These are phyloP conservation scores for Chascanopsetta lugubris DNA, from an alignment of 2,113 vertebrate genomes.

Conservation along the genomic window DNA sequence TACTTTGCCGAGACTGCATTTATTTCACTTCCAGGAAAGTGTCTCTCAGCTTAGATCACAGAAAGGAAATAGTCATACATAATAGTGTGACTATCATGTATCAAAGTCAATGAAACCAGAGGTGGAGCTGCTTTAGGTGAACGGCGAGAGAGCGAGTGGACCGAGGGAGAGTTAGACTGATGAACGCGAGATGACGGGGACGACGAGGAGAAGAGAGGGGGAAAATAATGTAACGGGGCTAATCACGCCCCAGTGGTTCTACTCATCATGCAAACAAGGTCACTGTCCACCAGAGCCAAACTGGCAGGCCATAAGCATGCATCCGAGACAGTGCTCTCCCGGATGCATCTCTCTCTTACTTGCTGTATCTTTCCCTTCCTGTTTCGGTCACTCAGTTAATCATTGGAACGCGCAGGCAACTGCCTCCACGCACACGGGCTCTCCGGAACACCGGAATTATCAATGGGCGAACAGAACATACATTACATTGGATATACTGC, in stretches of 20 bases:
- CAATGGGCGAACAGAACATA: constrained; percentile 1
- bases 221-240: constrained; percentile 68
- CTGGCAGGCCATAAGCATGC: constrained; percentile 62
- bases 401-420: constrained; percentile 32
- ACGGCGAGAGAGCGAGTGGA: constrained; percentile 34
- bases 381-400: constrained; percentile 49
- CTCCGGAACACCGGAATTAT: background rate
- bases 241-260: constrained; percentile 74
- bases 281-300: constrained; percentile 73
- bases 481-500: background rate
- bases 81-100: no score
- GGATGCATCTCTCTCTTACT: constrained; percentile 7
- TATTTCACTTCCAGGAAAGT: constrained; percentile 2
- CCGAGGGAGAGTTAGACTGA: constrained; percentile 57
- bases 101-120: constrained; percentile 16
- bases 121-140: constrained; percentile 31
- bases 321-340: constrained; percentile 43
- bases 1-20: background rate
- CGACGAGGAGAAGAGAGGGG: constrained; percentile 49
- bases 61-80: no score
- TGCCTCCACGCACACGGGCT: constrained; percentile 31
- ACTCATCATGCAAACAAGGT: constrained; percentile 81
- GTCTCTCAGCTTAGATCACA: background rate
- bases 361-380: constrained; percentile 49
- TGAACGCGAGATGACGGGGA: constrained; percentile 73